Base-by-base conservation (phyloP, 2,888 invertebrate species). In the Reticulitermes lucifugus region DNA sequence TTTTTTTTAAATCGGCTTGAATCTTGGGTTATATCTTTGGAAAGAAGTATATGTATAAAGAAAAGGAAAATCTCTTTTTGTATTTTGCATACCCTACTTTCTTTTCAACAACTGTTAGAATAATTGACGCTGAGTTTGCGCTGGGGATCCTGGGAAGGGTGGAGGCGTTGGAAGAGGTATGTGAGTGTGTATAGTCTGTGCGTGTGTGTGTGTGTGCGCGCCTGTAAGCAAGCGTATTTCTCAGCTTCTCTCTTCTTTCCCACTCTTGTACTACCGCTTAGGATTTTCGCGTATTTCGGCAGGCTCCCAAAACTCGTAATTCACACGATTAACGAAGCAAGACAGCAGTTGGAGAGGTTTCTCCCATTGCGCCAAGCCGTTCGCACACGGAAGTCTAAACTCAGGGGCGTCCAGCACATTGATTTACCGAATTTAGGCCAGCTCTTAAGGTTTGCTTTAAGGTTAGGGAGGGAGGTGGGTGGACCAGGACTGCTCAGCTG, bases 261-360 rank as follows among this genome's bases (percentile, higher is more conserved):
- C 12, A 65, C 25, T n/a, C 65, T 25, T 9, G n/a, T n/a, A 9
- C 65, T 65, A 25, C 65, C 65, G n/a, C 65, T 3, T n/a, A 51
- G 55, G 79, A 79, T 55, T 79, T 79, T 79, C 79, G 55, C 79
- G 55, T 79, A 29, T 80, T 80, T 80, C 60, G 84, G 79, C 84
- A 84, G n/a, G 65, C 79, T 59, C 79, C 84, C 84, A 84, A 84
- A 35, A 60, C 46, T 79, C 79, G 79, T 84, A 84, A 79, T 65
- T 84, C 84, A 84, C 70, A 60, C 79, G 84, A 84, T 84, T 84
- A 84, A 84, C 84, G 84, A 79, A 84, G 60, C 77, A 60, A 7
- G 73, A 41, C 3, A 12, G 6, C 41, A 25, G 65, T 65, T 65
- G 65, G 65, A 65, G n/a, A 18, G 55, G 55, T 55, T 55, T 55